phyloP scores from a whole-genome alignment of 2,888 invertebrate species.

The Eristalis tenax region DNA sequence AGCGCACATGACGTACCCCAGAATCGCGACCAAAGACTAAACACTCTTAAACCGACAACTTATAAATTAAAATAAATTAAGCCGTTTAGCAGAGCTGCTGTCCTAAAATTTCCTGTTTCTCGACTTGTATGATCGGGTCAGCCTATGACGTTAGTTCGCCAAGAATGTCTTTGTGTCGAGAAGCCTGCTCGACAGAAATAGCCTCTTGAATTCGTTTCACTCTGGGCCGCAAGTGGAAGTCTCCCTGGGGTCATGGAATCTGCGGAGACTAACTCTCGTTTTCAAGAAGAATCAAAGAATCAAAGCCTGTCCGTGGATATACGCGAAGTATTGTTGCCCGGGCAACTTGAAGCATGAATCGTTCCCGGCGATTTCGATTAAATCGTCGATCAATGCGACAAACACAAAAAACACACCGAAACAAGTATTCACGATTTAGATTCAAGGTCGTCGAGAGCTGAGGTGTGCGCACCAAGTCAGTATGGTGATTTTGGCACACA shows the following conservation, averaged over 20 bases:
- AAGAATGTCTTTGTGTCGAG: neutral
- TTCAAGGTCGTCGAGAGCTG: slow-evolving; percentile 61
- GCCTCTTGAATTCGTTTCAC: neutral
- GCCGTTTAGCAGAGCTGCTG: neutral
- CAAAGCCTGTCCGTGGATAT: no score
- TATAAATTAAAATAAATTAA: slow-evolving; percentile 47
- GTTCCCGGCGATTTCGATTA: slow-evolving; percentile 41
- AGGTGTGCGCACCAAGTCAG: slow-evolving; percentile 37
- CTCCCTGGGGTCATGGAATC: slow-evolving; percentile 16
- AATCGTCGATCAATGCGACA: slow-evolving; percentile 19
- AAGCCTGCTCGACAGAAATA: slow-evolving; percentile 23
- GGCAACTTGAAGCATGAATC: neutral
- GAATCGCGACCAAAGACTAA: neutral
- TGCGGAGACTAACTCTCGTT: slow-evolving; percentile 37
- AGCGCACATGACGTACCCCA: slow-evolving; percentile 4
- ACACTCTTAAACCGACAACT: neutral
- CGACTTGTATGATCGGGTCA: neutral
- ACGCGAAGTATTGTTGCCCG: no score
- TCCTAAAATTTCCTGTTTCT: slow-evolving; percentile 49
- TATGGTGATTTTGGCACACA: slow-evolving; percentile 58
- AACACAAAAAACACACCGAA: neutral
- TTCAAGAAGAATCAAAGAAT: slow-evolving; percentile 4
- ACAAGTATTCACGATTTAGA: slow-evolving; percentile 56
- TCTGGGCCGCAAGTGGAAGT: slow-evolving; percentile 8
- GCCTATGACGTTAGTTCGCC: slow-evolving; percentile 15